phyloP scores from a whole-genome alignment of 1,140 invertebrate genomes.

The Acromyrmex charruanus region DNA sequence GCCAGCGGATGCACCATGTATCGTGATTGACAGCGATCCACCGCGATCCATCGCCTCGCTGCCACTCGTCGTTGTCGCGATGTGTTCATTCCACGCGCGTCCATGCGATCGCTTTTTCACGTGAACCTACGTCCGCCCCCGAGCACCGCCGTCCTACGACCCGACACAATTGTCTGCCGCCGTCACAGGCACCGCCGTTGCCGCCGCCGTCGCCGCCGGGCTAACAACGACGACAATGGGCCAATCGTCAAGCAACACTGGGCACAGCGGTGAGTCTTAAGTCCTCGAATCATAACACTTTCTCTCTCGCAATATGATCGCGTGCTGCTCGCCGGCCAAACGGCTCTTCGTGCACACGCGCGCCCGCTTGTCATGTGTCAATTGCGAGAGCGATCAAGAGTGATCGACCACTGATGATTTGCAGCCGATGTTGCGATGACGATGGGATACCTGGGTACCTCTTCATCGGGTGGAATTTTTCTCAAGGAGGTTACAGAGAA shows the following conservation, averaged over 20 bases:
- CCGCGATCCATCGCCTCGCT: slow-evolving; percentile 22
- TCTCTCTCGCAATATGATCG: slow-evolving; percentile 13
- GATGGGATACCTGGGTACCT: no score
- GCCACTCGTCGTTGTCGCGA: slow-evolving; percentile 70
- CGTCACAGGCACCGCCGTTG: neutral
- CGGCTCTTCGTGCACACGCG: neutral
- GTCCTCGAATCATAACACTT: slow-evolving; percentile 43
- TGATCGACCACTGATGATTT: slow-evolving; percentile 42
- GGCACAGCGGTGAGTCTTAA: slow-evolving; percentile 82
- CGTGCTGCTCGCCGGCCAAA: slow-evolving; percentile 38
- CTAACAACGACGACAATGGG: slow-evolving; percentile 78
- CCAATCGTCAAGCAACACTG: slow-evolving; percentile 83
- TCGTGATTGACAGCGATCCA: slow-evolving; percentile 73
- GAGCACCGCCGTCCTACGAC: slow-evolving; percentile 59
- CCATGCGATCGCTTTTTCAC: slow-evolving; percentile 76
- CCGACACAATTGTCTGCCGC: slow-evolving; percentile 25
- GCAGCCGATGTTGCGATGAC: neutral
- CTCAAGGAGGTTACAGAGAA: slow-evolving; percentile 15
- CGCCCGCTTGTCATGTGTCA: slow-evolving; percentile 74
- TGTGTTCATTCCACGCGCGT: slow-evolving; percentile 76
- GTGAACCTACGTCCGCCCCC: slow-evolving; percentile 74
- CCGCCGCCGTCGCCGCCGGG: slow-evolving; percentile 52
- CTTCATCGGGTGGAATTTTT: neutral
- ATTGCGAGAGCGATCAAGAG: slow-evolving; percentile 62
- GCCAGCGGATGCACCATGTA: slow-evolving; percentile 70